Evolutionary conservation across 2,888 invertebrate genomes (phyloP).

Genomic region (Tiphia femorata): DNA sequence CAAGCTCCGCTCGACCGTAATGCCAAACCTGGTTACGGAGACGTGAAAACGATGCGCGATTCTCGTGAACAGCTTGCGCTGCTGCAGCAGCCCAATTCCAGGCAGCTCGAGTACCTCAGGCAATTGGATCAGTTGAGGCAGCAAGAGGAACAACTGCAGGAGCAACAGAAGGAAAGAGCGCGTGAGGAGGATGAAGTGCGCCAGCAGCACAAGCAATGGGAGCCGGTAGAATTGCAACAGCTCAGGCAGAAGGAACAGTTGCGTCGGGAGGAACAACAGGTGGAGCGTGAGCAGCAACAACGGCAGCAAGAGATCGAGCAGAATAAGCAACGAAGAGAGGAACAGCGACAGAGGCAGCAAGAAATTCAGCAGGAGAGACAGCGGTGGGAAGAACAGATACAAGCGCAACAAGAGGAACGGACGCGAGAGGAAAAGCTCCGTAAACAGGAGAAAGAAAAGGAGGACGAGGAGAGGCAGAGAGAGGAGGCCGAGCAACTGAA

Average conservation of each 20-base stretch:
- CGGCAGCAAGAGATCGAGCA: constrained; percentile 11
- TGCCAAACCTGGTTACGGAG: constrained; percentile 45
- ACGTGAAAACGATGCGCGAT: constrained; percentile 25
- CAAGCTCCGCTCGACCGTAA: constrained; percentile 70
- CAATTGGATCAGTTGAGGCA: constrained; percentile 1
- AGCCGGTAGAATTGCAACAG: background rate
- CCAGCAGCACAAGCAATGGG: background rate
- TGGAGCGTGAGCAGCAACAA: constrained; percentile 12
- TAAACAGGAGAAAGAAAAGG: constrained; percentile 10
- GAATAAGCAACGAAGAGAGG: constrained; percentile 14
- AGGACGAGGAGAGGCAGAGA: background rate
- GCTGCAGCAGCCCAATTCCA: constrained; percentile 4
- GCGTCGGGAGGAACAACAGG: background rate
- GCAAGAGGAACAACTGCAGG: constrained; percentile 8
- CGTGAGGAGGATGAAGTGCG: too few species aligned
- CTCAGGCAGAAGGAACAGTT: background rate
- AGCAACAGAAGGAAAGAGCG: constrained; percentile 3
- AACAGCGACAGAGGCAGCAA: constrained; percentile 4
- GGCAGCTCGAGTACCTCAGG: background rate
- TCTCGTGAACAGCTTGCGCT: constrained; percentile 17
- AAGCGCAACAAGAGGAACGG: background rate
- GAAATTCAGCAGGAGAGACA: constrained; percentile 1
- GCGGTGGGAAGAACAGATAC: constrained; percentile 2
- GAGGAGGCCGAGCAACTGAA: constrained; percentile 9
- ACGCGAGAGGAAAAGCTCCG: background rate